Percentiles rank a stretch among this genome's conserved stretches.
These are phyloP conservation scores for Diogma glabrata DNA, from an alignment of 2,888 invertebrate genomes.

Conservation along the genomic window DNA sequence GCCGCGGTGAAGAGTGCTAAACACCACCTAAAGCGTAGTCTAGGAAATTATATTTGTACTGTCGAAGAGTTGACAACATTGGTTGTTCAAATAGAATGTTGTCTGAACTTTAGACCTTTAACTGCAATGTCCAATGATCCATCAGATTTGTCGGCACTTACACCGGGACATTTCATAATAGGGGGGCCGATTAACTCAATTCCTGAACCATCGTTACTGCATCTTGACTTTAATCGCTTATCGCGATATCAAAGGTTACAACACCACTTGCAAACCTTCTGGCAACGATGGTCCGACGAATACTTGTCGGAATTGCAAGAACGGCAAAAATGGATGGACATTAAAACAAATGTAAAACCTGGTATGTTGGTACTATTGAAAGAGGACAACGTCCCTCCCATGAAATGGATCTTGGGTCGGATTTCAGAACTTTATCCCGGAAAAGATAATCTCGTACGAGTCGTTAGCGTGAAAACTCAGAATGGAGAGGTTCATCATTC, in stretches of 20 bases:
- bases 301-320: too few species aligned
- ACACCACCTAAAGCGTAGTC: background rate
- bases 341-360: background rate
- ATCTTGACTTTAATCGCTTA: background rate
- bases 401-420: too few species aligned
- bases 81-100: too few species aligned
- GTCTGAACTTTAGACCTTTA: too few species aligned
- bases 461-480: too few species aligned
- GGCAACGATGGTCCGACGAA: background rate
- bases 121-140: too few species aligned
- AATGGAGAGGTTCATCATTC: too few species aligned
- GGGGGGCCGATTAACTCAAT: background rate
- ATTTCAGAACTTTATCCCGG: too few species aligned
- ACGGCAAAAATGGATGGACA: background rate
- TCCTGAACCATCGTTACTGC: background rate
- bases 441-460: too few species aligned
- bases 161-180: background rate
- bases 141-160: background rate
- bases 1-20: background rate
- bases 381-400: background rate
- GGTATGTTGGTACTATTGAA: background rate
- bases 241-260: background rate
- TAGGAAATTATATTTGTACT: background rate
- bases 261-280: background rate
- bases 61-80: too few species aligned